These are phyloP conservation scores for Bryconaethiops microstoma DNA, from an alignment of 2,797 vertebrate genomes.

Conservation along the genomic window DNA sequence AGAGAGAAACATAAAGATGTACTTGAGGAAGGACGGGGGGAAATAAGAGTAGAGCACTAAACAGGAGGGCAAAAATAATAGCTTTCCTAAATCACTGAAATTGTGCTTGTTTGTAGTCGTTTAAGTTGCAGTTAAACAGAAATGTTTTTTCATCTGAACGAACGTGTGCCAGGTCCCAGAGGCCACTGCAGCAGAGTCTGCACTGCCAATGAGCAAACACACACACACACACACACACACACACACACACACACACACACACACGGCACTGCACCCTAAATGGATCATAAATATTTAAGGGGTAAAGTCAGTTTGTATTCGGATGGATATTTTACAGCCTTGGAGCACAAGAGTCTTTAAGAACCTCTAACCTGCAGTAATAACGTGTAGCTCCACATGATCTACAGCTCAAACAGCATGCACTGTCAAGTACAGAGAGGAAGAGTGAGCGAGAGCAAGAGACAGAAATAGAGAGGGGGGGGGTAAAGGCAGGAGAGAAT, in stretches of 20 bases:
- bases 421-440: constrained; percentile 16
- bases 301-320: constrained; percentile 16
- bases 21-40: not conserved
- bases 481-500: not conserved
- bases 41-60: constrained; percentile 6
- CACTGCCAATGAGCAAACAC: not conserved
- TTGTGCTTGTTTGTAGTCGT: constrained; percentile 32
- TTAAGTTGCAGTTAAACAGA: constrained; percentile 23
- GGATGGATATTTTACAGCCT: constrained; percentile 33
- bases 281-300: constrained; percentile 38
- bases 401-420: constrained; percentile 25
- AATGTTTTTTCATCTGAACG: constrained; percentile 11
- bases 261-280: constrained; percentile 20
- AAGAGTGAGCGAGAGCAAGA: constrained; percentile 11
- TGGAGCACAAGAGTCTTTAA: constrained; percentile 34
- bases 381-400: constrained; percentile 27
- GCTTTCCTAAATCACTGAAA: constrained; percentile 27
- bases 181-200: not conserved
- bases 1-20: not conserved
- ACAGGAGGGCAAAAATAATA: constrained; percentile 25
- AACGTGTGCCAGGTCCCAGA: constrained; percentile 4
- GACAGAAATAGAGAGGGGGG: not conserved
- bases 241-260: not conserved
- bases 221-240: not conserved
- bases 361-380: constrained; percentile 33